Evolutionary conservation across 1,140 invertebrate genomes (phyloP).

Genomic region (Euglossa dilemma): DNA sequence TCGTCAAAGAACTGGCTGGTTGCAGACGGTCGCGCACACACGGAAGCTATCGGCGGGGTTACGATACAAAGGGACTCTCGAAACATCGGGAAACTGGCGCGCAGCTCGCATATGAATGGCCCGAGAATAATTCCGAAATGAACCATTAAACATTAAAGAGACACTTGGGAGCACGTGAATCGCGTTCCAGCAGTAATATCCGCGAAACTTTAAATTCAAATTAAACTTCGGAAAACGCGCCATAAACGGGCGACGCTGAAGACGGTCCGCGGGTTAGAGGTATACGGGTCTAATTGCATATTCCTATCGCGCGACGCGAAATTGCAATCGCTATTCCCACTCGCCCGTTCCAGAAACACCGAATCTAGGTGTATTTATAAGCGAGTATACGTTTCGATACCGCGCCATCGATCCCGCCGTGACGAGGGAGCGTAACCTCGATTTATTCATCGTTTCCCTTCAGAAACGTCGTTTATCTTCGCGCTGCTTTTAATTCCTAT

Average conservation of each 20-base stretch:
- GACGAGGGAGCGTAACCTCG: background rate
- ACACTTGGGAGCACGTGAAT: slow-evolving; percentile 21
- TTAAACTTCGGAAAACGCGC: slow-evolving; percentile 22
- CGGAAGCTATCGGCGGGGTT: no score
- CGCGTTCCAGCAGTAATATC: slow-evolving; percentile 4
- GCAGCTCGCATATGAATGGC: slow-evolving; percentile 19
- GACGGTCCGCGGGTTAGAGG: no score
- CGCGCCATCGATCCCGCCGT: background rate
- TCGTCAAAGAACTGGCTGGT: background rate
- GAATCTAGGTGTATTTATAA: background rate
- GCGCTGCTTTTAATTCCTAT: slow-evolving; percentile 6
- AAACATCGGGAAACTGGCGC: slow-evolving; percentile 2
- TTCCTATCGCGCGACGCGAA: background rate
- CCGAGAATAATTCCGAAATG: slow-evolving; percentile 40
- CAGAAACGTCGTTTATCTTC: background rate
- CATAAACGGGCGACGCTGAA: background rate
- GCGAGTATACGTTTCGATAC: background rate
- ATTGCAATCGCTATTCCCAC: background rate
- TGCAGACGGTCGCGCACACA: background rate
- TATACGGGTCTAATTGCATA: slow-evolving; percentile 1
- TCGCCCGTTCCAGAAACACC: background rate
- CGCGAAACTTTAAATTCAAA: slow-evolving; percentile 41
- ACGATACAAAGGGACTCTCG: background rate
- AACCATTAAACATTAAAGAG: slow-evolving; percentile 42
- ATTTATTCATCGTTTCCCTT: background rate